Evolutionary conservation across 2,113 vertebrate genomes (phyloP).

Genomic region (Thymallus thymallus): DNA sequence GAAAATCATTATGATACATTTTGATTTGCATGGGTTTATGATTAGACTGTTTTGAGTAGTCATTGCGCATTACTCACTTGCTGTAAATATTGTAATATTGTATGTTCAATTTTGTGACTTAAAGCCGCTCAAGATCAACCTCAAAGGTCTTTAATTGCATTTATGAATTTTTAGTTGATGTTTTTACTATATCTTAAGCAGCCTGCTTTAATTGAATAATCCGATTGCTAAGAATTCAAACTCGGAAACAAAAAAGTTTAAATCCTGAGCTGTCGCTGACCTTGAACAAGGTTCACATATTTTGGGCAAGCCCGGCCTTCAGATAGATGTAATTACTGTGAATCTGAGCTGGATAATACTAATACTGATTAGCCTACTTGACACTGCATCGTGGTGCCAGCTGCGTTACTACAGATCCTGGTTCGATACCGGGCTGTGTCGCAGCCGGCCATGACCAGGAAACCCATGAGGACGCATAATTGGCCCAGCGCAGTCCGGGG

Average conservation of each 20-base stretch:
- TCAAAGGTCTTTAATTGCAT: slow-evolving; percentile 12
- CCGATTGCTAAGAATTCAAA: slow-evolving; percentile 11
- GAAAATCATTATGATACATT: no score
- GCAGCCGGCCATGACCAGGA: no score
- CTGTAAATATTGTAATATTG: no score
- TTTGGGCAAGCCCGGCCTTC: slow-evolving; percentile 37
- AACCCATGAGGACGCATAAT: no score
- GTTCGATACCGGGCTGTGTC: no score
- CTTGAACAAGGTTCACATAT: slow-evolving; percentile 41
- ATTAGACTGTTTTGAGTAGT: no score
- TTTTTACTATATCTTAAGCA: not conserved
- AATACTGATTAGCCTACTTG: slow-evolving; percentile 58
- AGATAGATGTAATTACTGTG: slow-evolving; percentile 65
- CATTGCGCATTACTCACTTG: no score
- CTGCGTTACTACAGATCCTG: no score
- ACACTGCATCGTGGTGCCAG: no score
- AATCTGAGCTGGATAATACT: slow-evolving; percentile 72
- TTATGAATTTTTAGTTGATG: not conserved
- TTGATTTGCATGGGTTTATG: no score
- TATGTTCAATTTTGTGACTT: no score
- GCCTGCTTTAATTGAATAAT: slow-evolving; percentile 18
- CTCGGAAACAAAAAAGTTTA: slow-evolving; percentile 25
- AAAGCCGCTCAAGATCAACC: not conserved
- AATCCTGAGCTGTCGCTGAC: slow-evolving; percentile 60
- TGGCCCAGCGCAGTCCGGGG: no score